phyloP scores from a whole-genome alignment of 2,888 invertebrate species.

The Phrixothrix hirtus region DNA sequence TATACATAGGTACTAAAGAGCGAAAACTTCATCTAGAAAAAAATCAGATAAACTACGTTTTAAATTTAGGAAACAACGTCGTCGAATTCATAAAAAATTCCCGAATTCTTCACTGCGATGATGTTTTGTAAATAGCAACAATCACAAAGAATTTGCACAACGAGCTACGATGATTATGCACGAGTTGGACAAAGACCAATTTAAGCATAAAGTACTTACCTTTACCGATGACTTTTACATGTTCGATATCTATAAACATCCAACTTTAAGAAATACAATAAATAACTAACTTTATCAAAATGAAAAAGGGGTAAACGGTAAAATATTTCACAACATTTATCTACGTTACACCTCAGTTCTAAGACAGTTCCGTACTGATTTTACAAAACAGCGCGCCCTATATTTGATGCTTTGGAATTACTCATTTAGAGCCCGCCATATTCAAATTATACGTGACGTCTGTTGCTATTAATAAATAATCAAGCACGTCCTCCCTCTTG shows the following conservation, averaged over 20 bases:
- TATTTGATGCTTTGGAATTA: background rate
- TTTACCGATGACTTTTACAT: conserved; percentile 38
- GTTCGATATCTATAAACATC: conserved; percentile 36
- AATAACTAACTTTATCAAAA: conserved; percentile 29
- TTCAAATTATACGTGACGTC: conserved; percentile 25
- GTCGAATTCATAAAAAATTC: conserved; percentile 2
- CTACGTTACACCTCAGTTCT: conserved; percentile 42
- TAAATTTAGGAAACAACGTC: background rate
- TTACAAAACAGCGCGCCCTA: conserved; percentile 17
- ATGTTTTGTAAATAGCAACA: conserved; percentile 28
- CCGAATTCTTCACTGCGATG: conserved; percentile 6
- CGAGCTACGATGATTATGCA: conserved; percentile 23
- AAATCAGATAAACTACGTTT: conserved; percentile 1
- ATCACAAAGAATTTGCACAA: conserved; percentile 41
- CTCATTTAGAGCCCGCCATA: conserved; percentile 24
- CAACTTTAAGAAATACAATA: conserved; percentile 13
- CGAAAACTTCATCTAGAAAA: background rate
- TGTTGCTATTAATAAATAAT: no score
- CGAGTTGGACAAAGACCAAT: conserved; percentile 23
- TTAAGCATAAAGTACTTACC: conserved; percentile 33
- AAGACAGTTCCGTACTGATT: conserved; percentile 22
- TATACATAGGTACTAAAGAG: conserved; percentile 5
- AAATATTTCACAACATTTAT: conserved; percentile 46
- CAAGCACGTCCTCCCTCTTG: no score
- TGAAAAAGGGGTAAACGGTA: conserved; percentile 32